phyloP scores from a whole-genome alignment of 92 coral and sea anemone genomes.

The Heteractis magnifica region DNA sequence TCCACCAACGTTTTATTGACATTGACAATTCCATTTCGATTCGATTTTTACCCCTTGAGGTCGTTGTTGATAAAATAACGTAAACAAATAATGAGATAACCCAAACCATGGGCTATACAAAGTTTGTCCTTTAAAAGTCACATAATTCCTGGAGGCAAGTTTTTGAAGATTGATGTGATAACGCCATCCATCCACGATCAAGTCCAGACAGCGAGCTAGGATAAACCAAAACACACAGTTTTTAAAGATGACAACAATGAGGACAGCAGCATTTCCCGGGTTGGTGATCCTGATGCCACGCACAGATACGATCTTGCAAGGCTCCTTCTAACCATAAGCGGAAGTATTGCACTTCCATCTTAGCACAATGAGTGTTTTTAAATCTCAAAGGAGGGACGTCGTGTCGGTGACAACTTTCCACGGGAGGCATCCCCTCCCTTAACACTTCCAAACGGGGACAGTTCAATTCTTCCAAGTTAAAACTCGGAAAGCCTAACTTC shows the following conservation, averaged over 20 bases:
- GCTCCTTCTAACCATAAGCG: neutral
- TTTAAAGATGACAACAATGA: neutral
- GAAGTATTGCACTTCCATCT: neutral
- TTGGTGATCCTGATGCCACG: neutral
- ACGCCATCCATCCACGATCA: neutral
- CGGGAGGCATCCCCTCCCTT: neutral
- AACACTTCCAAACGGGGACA: neutral
- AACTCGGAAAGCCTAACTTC: neutral
- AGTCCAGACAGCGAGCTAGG: neutral
- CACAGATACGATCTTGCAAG: neutral
- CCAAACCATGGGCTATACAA: neutral
- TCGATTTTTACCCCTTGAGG: neutral
- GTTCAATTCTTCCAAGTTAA: neutral
- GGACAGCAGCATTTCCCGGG: neutral
- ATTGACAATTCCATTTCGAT: neutral
- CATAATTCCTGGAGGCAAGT: neutral
- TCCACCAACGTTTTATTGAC: neutral
- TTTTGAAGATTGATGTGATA: neutral
- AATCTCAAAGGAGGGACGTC: neutral
- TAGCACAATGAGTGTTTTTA: neutral
- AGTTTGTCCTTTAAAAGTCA: neutral
- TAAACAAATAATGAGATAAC: neutral
- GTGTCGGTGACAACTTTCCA: neutral
- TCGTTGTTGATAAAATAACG: neutral
- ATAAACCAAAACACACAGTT: neutral